Percentiles rank a stretch among this genome's conserved stretches.
These are phyloP conservation scores for Lepidurus couesii DNA, from an alignment of 1,140 invertebrate species.

Conservation along the genomic window DNA sequence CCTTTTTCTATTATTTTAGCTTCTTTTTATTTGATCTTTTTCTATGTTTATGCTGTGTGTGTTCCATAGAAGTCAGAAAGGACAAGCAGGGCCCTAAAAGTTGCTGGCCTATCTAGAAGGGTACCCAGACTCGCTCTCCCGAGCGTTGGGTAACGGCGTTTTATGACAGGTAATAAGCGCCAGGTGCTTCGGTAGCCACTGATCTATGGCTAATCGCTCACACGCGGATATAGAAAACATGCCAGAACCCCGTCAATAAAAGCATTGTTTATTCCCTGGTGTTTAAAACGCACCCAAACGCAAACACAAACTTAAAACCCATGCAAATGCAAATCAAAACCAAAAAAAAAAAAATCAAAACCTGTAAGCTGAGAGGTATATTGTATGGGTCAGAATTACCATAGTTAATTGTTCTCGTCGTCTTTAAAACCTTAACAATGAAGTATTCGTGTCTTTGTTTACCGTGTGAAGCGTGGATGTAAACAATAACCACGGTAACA, in stretches of 20 bases:
- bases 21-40: not conserved
- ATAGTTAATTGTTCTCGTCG: too few relatives aligned
- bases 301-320: too few relatives aligned
- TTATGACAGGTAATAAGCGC: not conserved
- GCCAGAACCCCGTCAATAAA: not conserved
- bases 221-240: slow-evolving; percentile 8
- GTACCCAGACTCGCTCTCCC: not conserved
- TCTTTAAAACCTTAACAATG: too few relatives aligned
- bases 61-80: not conserved
- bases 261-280: not conserved
- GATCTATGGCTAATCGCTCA: not conserved
- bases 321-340: too few relatives aligned
- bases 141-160: not conserved
- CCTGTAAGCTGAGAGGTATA: too few relatives aligned
- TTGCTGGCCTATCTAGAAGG: not conserved
- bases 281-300: too few relatives aligned
- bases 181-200: slow-evolving; percentile 11
- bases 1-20: not conserved
- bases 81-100: not conserved
- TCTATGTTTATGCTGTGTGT: not conserved
- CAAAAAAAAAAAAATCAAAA: too few relatives aligned
- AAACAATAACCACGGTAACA: too few relatives aligned
- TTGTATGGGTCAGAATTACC: too few relatives aligned
- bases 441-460: too few relatives aligned
- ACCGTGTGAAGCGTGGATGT: too few relatives aligned